Evolutionary conservation across 1,140 invertebrate species (phyloP), one percentile per base, ranked within the genome.

Genomic region (Trichonephila clavata): DNA sequence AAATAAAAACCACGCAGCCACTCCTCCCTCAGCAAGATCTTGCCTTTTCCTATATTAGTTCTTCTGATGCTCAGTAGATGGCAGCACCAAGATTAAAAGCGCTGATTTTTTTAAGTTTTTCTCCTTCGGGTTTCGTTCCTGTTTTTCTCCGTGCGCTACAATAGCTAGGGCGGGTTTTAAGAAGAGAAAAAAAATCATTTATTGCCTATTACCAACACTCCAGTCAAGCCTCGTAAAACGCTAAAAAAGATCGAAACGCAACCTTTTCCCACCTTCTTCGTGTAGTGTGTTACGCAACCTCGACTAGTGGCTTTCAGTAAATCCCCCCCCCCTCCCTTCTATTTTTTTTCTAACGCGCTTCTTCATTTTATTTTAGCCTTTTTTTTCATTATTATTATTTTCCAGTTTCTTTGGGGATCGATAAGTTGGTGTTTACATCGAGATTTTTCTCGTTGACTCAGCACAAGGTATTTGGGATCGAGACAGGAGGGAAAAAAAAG

Each of bases 181-280:
- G 10, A 27, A 50, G 10, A 27, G 71, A 68, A 21, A 68, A 84
- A 77, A 84, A 84, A 60, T 84, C 91, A 92, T 92, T 92, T 86
- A 92, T 77, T 86, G 91, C 84, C 91, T 86, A 92, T 86, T 92
- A 91, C 91, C 84, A 63, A 71, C 91, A 92, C 91, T 92, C 65
- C 61, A 92, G 91, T 59, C 91, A 50, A 86, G 63, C 83, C 91
- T 86, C 91, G 63, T 86, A 92, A 92, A 92, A 90, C 32, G 50
- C 68, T 57, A 81, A 84, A 90, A 92, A 92, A 92, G 81, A 92
- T 84, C 80, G 90, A 83, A 92, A 92, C 32, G 60, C 61, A 84
- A 63, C 27, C 27, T 68, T 68, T 89, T 24, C 68, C 24, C 43
- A 89, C 65, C 63, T 39, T 39, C 61, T 39, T 59, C 60, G 6